Evolutionary conservation across 2,888 invertebrate species (phyloP).

Genomic region (Pollenia griseotomentosa): DNA sequence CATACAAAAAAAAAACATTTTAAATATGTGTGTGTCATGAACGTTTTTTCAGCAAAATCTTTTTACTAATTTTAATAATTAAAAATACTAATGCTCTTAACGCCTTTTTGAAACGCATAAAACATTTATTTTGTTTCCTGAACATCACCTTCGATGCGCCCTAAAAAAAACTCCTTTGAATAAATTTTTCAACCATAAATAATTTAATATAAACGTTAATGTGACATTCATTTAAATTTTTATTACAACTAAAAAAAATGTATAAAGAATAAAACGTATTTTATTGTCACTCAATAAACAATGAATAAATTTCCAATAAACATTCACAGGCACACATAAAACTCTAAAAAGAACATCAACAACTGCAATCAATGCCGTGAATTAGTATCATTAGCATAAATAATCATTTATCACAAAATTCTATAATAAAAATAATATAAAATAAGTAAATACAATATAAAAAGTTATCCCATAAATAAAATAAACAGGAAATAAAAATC

Average conservation of each 20-base stretch:
- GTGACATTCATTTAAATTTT: conserved; percentile 59
- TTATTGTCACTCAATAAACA: conserved; percentile 64
- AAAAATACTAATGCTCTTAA: too few species aligned
- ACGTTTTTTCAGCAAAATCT: too few species aligned
- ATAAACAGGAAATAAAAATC: conserved; percentile 55
- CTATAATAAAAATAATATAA: conserved; percentile 36
- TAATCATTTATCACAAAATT: conserved; percentile 60
- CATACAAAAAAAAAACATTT: too few species aligned
- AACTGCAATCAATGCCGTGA: conserved; percentile 32
- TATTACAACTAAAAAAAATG: conserved; percentile 27
- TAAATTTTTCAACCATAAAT: conserved; percentile 11
- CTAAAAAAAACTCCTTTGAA: neutral
- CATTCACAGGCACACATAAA: neutral
- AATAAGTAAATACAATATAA: neutral
- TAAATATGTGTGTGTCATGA: too few species aligned
- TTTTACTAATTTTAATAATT: too few species aligned
- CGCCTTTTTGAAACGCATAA: too few species aligned
- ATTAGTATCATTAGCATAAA: conserved; percentile 69
- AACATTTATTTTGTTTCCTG: neutral
- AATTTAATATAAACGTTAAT: conserved; percentile 50
- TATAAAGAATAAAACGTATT: conserved; percentile 39
- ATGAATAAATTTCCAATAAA: conserved; percentile 58
- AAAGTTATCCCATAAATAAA: conserved; percentile 51
- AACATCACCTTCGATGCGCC: neutral
- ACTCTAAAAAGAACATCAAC: conserved; percentile 22